Evolutionary conservation across 2,888 invertebrate genomes (phyloP).

Genomic region (Drosophila leonis): DNA sequence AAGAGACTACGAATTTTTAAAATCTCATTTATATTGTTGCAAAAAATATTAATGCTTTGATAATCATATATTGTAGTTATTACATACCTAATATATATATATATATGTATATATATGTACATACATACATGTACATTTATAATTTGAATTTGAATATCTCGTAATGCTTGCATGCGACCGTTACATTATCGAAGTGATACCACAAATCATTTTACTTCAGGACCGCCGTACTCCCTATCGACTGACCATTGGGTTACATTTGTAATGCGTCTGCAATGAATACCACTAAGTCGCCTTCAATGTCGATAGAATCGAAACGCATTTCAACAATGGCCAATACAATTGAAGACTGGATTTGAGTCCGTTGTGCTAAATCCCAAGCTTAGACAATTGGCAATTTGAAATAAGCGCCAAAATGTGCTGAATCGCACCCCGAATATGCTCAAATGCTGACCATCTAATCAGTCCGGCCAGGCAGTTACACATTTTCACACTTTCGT

Average conservation of each 20-base stretch:
- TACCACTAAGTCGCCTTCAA: slow-evolving; percentile 59
- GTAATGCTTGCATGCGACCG: background rate
- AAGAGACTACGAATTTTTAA: no score
- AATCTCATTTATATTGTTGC: no score
- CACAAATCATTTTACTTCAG: slow-evolving; percentile 33
- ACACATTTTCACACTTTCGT: slow-evolving; percentile 78
- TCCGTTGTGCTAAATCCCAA: slow-evolving; percentile 60
- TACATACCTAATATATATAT: no score
- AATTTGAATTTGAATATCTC: background rate
- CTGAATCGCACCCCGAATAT: slow-evolving; percentile 37
- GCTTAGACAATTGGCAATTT: slow-evolving; percentile 74
- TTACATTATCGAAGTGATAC: slow-evolving; percentile 11
- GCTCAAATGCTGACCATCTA: slow-evolving; percentile 54
- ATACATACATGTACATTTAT: no score
- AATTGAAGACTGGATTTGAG: slow-evolving; percentile 46
- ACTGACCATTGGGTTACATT: slow-evolving; percentile 57
- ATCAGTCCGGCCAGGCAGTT: slow-evolving; percentile 57
- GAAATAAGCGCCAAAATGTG: slow-evolving; percentile 68
- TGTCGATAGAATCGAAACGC: slow-evolving; percentile 49
- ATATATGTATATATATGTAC: no score
- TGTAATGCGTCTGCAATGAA: slow-evolving; percentile 69
- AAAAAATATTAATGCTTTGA: no score
- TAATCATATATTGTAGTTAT: no score
- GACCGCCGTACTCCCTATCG: background rate
- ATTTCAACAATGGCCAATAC: slow-evolving; percentile 62